Evolutionary conservation across 53 echinoderm and acorn worm species (phyloP), one percentile per base, ranked within the genome.

Genomic region (Crossaster papposus): DNA sequence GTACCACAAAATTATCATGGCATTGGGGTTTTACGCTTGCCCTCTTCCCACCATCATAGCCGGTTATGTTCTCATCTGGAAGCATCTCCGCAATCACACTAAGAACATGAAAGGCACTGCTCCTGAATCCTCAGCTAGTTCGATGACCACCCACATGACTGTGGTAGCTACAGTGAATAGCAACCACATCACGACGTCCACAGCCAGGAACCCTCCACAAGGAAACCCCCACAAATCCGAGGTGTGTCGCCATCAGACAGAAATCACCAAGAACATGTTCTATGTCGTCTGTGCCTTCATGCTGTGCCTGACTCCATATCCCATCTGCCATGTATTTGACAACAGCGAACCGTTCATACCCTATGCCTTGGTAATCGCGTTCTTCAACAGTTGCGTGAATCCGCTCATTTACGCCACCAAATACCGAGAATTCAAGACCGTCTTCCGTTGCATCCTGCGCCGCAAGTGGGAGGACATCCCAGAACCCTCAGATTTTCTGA

Each of bases 371-470:
- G 76, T 78, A 0, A 63, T 93, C 23, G 53, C 91, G 64, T 54
- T 93, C 26, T 87, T 90, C 30, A 93, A 93, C 70, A 91, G 91
- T 52, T 90, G 90, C 54, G 70, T 93, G 54, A 93, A 93, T 34
- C 93, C 93, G 0, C 74, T 93, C 4, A 91, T 93, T 17, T 93
- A 93, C 55, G 93, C 93, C 30, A 91, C 89, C 30, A 93, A 93
- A 72, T 91, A 93, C 51, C 93, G 88, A 11, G 79, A 76, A 62
- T 92, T 92, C 36, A 88, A 92, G 76, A 53, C 68, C 32, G 92
- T 92, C 23, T 92, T 92, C 54, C 72, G 81, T 18, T 81, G 88
- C 70, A 92, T 92, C 37, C 38, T 92, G 53, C 63, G 35, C 24
- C 88, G 88, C 32, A 58, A 62, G 22, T 92, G 88, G 81, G 64